Base-by-base conservation (phyloP, 2,888 invertebrate genomes). In the Abscondita cerata region DNA sequence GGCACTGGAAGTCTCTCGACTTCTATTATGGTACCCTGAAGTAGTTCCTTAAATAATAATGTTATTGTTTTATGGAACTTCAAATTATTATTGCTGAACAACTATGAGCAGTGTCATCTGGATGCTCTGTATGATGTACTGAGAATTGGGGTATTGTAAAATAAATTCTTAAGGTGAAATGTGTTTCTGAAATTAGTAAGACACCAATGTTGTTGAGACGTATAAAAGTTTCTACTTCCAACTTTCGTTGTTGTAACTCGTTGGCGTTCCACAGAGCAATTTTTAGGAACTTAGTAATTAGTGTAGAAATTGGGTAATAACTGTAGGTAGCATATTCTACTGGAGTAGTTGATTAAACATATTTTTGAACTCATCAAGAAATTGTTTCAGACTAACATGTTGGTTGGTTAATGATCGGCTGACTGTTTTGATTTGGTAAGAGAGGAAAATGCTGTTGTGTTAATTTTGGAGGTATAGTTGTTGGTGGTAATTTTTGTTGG, bases 61-160 rank as follows among this genome's bases (percentile, higher is more conserved):
- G 50, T 25, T 50, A 12, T 11, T 57, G 57, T 38, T 50, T 20
- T 16, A 48, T 48, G 16, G 50, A 20, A 18, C 38, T 31, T 6
- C 50, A 20, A 25, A 57, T 57, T 50, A 51, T 25, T 16, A 57
- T 51, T 6, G 50, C 57, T 41, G 57, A 48, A 12, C 47, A 18
- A 55, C 20, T 47, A 34, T 55, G 55, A 8, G 55, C 47, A 34
- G 48, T 48, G 19, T 36, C 40, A 31, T 57, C 57, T 31, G 57
- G 50, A 31, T 57, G 57, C 12, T 57, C 50, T 18, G 50, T 57
- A 13, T 40, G 50, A 40, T 57, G 40, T 40, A 40, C 25, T 13
- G 33, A 12, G 31, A 40, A 57, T 8, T 57, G 36, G 2, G 40
- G 20, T 25, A 50, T 40, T 13, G 13, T 57, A 15, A 51, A 15